Evolutionary conservation across 2,113 vertebrate genomes (phyloP).

Genomic region (Monopterus albus): DNA sequence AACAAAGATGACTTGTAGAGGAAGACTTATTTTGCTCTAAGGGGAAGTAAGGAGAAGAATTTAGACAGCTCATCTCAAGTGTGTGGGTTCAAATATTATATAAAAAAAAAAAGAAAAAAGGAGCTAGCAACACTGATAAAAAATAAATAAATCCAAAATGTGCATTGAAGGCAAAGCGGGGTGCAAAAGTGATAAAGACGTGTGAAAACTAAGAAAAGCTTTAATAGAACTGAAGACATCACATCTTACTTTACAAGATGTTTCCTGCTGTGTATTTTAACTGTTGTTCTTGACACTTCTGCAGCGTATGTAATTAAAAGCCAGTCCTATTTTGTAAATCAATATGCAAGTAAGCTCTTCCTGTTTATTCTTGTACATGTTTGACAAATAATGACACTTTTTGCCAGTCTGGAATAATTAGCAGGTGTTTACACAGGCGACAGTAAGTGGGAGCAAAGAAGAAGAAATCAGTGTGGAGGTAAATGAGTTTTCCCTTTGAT

Average conservation of each 20-base stretch:
- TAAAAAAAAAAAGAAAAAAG: background rate
- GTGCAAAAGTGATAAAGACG: background rate
- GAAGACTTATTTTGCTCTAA: background rate
- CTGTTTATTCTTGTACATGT: background rate
- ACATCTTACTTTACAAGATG: background rate
- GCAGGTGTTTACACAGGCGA: background rate
- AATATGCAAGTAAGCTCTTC: no score
- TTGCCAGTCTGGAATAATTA: background rate
- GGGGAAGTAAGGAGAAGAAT: background rate
- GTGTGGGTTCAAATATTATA: background rate
- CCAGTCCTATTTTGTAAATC: background rate
- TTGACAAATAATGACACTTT: background rate
- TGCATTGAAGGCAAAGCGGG: constrained; percentile 8
- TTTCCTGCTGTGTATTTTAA: constrained; percentile 13
- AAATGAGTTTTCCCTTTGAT: background rate
- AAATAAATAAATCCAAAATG: constrained; percentile 1
- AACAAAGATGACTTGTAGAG: background rate
- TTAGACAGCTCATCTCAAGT: constrained; percentile 8
- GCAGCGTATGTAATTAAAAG: constrained; percentile 5
- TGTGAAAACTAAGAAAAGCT: constrained; percentile 2
- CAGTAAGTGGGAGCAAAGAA: background rate
- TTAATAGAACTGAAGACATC: background rate
- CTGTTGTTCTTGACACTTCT: constrained; percentile 12
- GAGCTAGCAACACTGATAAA: background rate
- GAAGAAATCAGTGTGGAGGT: background rate